Base-by-base conservation (phyloP, 2,113 vertebrate genomes). In the Grallaria varia region DNA sequence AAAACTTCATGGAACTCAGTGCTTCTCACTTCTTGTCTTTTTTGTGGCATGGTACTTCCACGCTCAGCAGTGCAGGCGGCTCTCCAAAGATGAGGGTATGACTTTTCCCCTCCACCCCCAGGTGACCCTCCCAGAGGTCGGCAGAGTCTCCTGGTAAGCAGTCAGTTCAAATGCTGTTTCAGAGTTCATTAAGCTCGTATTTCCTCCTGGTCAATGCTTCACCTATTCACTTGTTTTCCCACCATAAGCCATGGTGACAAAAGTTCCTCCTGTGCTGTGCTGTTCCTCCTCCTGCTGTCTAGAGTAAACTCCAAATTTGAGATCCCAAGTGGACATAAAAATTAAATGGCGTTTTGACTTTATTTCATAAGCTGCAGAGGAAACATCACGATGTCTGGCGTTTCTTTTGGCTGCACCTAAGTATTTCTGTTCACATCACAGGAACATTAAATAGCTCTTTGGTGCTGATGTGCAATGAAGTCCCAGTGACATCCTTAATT, bases 191-290 rank as follows among this genome's bases (percentile, higher is more conserved):
- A 76, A 79, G 10, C 7, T 42, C 19, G 0, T 22, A n/a, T 69
- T 87, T 79, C 22, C 12, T 82, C 25, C 62, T n/a, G 23, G n/a
- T 52, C 22, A 58, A 66, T 27, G 17, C 23, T 85, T 79, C 37
- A 18, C 20, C 31, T 37, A 4, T 50, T 56, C 28, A 31, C 19
- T 68, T 50, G 8, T 58, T 82, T 87, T 79, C 9, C 52, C 25
- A 68, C 67, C 24, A 6, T 21, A 47, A 79, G 13, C 23, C 1
- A 0, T 62, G n/a, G 25, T 45, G 25, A 40, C 0, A 2, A 76
- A 66, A 4, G 9, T 52, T 91, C 42, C 42, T 83, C 7, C 30
- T 9, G 3, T 8, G 9, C n/a, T 4, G 2, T 14, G 37, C n/a
- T n/a, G n/a, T n/a, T n/a, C n/a, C n/a, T n/a, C n/a, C n/a, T n/a